Conservation (phyloP, 92 coral and sea anemone species). For the Phenganax subtilis region DNA sequence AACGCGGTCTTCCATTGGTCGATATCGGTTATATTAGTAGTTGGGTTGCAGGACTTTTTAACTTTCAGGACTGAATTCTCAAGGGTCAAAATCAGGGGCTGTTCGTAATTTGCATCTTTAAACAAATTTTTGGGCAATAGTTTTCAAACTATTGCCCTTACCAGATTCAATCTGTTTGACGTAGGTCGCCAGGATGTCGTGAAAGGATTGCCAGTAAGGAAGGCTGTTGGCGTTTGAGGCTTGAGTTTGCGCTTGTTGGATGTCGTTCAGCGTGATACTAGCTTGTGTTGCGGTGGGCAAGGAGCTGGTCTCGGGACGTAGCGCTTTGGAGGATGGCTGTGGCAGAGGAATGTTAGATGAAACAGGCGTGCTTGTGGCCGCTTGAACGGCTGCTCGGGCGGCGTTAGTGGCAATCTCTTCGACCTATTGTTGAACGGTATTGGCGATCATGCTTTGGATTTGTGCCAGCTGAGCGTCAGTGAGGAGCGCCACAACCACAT, state of each 20-base stretch:
- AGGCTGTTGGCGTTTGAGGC: too few species aligned
- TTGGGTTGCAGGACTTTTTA: background rate
- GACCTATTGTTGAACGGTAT: conserved; percentile 17
- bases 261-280: too few species aligned
- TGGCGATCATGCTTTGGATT: conserved; percentile 7
- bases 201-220: too few species aligned
- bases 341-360: background rate
- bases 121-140: conserved; percentile 34
- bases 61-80: conserved; percentile 36
- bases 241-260: too few species aligned
- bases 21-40: conserved; percentile 25
- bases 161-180: conserved; percentile 39
- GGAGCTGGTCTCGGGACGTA: too few species aligned
- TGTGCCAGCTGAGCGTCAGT: conserved; percentile 17
- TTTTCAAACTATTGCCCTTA: conserved; percentile 52
- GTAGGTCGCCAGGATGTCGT: conserved; percentile 38
- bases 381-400: conserved; percentile 18
- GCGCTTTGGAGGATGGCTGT: background rate
- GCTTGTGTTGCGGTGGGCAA: too few species aligned
- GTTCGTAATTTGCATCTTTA: background rate
- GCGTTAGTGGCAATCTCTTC: conserved; percentile 37
- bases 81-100: conserved; percentile 18
- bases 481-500: too few species aligned
- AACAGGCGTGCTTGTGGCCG: conserved; percentile 19
- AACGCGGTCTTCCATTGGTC: conserved; percentile 54